phyloP scores from a whole-genome alignment of 2,113 vertebrate species.

The Nycticryphes semicollaris region DNA sequence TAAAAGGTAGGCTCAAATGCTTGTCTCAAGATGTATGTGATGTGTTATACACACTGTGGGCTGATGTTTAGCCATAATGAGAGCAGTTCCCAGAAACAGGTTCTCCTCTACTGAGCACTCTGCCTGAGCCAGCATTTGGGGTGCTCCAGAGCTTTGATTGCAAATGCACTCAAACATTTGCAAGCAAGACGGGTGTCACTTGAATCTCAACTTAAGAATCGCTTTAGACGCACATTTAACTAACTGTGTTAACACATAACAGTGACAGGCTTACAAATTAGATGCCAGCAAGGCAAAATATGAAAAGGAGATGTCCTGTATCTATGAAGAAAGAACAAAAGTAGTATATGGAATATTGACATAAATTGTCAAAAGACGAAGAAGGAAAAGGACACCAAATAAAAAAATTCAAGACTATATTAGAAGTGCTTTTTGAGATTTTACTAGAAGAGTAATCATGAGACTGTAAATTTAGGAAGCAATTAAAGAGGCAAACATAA shows the following conservation, averaged over 20 bases:
- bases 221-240: not conserved
- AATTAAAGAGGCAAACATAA: not conserved
- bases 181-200: not conserved
- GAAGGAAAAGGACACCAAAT: not conserved
- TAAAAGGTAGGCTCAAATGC: not conserved
- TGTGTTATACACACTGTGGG: not conserved
- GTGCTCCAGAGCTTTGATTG: not conserved
- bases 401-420: not conserved
- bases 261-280: not conserved
- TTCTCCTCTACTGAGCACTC: not conserved
- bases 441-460: not conserved
- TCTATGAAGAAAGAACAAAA: not conserved
- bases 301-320: not conserved
- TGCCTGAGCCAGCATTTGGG: not conserved
- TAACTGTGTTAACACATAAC: rapidly evolving
- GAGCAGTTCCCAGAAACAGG: not conserved
- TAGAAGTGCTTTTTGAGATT: not conserved
- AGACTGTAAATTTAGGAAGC: not conserved
- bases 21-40: not conserved
- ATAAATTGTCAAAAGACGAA: not conserved
- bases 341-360: not conserved
- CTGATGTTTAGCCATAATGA: not conserved
- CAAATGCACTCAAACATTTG: not conserved
- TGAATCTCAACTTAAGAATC: not conserved
- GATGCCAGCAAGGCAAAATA: not conserved